Conservation (phyloP, 2,888 invertebrate genomes). For the Spilarctia lutea region DNA sequence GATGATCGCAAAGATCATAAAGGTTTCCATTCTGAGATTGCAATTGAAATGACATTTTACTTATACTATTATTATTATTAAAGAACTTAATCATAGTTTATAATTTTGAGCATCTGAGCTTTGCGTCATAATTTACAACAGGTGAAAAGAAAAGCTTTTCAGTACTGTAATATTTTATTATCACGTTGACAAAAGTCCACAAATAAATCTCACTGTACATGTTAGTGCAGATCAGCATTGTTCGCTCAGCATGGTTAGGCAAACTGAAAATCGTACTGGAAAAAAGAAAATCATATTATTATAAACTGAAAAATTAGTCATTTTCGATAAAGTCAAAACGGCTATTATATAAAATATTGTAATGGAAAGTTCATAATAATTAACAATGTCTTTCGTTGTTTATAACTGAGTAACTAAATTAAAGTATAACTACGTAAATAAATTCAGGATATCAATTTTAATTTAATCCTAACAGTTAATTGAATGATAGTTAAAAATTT, state of each 20-base stretch:
- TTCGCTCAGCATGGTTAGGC: background rate
- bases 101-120: background rate
- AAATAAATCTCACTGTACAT: background rate
- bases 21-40: background rate
- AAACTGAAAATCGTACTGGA: background rate
- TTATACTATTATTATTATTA: background rate
- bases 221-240: background rate
- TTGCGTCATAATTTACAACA: background rate
- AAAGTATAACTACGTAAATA: too few species aligned
- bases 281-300: background rate
- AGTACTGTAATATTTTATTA: background rate
- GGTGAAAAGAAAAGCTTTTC: background rate
- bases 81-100: background rate
- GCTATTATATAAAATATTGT: too few species aligned
- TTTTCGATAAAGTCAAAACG: background rate
- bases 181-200: background rate
- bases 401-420: too few species aligned
- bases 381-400: too few species aligned
- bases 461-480: background rate
- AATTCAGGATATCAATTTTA: too few species aligned
- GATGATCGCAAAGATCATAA: background rate
- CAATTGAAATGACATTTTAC: background rate
- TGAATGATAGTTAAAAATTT: background rate
- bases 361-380: too few species aligned
- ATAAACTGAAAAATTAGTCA: background rate